Percentiles rank a stretch among this genome's conserved stretches.
Evolutionary conservation across 2,113 vertebrate genomes (phyloP).

Genomic region (Tor tambroides): DNA sequence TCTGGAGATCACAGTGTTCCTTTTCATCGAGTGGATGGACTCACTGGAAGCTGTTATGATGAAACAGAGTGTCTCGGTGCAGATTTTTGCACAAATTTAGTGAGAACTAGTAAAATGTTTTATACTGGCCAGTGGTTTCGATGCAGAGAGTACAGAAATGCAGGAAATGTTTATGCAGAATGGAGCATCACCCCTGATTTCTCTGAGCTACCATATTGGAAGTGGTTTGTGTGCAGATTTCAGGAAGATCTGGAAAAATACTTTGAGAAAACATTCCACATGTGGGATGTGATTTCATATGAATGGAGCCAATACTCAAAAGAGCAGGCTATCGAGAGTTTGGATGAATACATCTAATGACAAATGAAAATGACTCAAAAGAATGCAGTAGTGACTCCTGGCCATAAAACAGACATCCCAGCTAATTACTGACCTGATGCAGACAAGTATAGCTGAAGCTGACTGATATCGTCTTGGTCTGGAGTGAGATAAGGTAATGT

Average conservation of each 20-base stretch:
- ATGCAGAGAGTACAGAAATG: neutral
- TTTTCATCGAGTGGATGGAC: conserved; percentile 43
- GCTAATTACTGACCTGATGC: no score
- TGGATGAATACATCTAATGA: conserved; percentile 12
- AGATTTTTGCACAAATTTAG: conserved; percentile 4
- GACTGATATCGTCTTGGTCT: no score
- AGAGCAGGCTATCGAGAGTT: conserved; percentile 39
- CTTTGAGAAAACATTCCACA: conserved; percentile 27
- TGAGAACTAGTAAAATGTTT: neutral
- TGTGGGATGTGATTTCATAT: conserved; percentile 2
- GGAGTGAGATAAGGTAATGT: no score
- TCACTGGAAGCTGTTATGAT: neutral
- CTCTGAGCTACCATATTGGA: conserved; percentile 31
- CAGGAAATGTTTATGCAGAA: neutral
- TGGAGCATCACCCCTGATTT: conserved; percentile 35
- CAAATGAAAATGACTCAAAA: neutral
- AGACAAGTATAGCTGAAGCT: no score
- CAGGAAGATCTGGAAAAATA: conserved; percentile 24
- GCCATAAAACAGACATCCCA: no score
- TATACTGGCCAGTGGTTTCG: conserved; percentile 5
- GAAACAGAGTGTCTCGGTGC: neutral
- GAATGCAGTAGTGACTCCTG: no score
- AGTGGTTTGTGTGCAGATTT: conserved; percentile 43
- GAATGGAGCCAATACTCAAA: conserved; percentile 28
- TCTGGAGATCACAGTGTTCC: neutral